Evolutionary conservation across 2,888 invertebrate genomes (phyloP), one percentile per base, ranked within the genome.

Genomic region (Arctia plantaginis): DNA sequence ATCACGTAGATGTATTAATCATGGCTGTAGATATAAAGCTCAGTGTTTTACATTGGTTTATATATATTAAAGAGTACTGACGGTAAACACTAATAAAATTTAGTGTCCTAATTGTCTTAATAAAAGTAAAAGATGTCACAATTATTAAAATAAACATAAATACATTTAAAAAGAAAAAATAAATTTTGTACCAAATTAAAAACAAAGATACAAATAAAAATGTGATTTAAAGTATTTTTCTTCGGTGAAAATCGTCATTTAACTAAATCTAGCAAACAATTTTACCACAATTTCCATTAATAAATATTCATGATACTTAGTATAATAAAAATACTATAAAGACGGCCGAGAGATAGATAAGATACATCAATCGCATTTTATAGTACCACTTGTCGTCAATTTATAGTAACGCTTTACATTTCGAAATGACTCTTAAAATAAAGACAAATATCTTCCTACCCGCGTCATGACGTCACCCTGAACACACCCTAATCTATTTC

Each of bases 401-500:
- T 59, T 62, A 69, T 41, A 59, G 59, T 62, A 39, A 69, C 69
- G 30, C 69, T 62, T 59, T 41, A 62, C 27, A 33, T 33, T 41
- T 59, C 59, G 59, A 62, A 62, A 69, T 69, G 59, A 69, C 69
- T 55, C 39, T 59, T 59, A 59, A 62, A 41, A 18, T 39, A 23
- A 69, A 69, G 59, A 69, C 59, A 27, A 39, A 69, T 59, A 39
- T 41, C n/a, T 51, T 69, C 27, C 55, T 62, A 69, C 71, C 62
- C 64, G 41, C 18, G 30, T 62, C 59, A 64, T 73, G 73, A 71
- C 69, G 74, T 68, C 70, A 80, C 78, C 80, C 74, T 30, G 72
- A 81, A 79, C 85, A 84, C 84, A 77, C 84, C 84, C 84, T 82
- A 79, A 85, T 84, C 80, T 82, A 84, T 85, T 85, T 82, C 85